Conservation (phyloP, 2,113 vertebrate genomes). For the Notarius quadriscutis region DNA sequence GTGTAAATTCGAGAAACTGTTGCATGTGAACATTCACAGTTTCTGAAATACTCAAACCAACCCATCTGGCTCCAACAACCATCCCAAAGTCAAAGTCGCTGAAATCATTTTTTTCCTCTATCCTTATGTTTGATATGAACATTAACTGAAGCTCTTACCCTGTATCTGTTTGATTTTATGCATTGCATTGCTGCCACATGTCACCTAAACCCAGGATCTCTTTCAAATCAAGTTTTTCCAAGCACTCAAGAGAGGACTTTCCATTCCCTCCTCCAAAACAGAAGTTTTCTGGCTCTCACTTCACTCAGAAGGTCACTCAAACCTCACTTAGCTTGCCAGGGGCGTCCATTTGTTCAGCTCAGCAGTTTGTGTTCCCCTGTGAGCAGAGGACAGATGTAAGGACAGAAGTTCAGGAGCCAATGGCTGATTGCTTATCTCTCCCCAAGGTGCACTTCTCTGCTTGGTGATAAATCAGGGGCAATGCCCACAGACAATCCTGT, state of each 20-base stretch:
- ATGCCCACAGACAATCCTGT: conserved; percentile 22
- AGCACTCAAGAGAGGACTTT: neutral
- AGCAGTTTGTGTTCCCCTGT: conserved; percentile 49
- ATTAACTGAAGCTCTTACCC: neutral
- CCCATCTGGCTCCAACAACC: too few relatives aligned
- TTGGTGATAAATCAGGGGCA: conserved; percentile 45
- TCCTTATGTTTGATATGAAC: too few relatives aligned
- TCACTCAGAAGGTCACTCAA: conserved; percentile 57
- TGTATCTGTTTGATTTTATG: neutral
- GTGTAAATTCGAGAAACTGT: neutral
- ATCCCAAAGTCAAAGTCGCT: neutral
- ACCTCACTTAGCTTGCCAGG: conserved; percentile 27
- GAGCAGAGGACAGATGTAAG: conserved; percentile 47
- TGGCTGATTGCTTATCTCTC: conserved; percentile 51
- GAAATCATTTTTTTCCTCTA: neutral
- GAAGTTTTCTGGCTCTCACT: conserved; percentile 56
- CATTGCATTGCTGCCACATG: neutral
- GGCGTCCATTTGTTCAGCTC: conserved; percentile 46
- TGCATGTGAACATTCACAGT: neutral
- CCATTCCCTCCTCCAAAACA: conserved; percentile 49
- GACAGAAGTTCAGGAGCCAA: conserved; percentile 49
- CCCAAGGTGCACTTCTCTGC: conserved; percentile 41
- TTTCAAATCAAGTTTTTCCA: neutral
- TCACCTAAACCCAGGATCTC: neutral
- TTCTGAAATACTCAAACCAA: neutral